A percentile compares a stretch with the other conserved stretches of the same genome.
Evolutionary conservation across 2,113 vertebrate genomes (phyloP).

Genomic region (Alaudala cheleensis): DNA sequence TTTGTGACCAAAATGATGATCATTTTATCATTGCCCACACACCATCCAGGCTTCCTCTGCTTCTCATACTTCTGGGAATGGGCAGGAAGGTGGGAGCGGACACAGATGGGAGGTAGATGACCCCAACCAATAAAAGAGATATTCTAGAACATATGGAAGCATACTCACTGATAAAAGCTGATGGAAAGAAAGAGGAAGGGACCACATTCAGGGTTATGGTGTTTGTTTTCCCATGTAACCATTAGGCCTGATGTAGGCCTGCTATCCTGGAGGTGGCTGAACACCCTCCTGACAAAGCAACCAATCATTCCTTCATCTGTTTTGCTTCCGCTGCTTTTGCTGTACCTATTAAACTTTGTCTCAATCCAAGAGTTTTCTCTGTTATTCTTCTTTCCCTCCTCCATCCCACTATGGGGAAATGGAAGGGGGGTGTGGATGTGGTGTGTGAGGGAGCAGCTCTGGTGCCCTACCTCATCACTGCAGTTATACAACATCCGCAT

Average conservation of each 20-base stretch:
- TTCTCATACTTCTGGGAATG: background rate
- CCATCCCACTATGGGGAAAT: fast-evolving
- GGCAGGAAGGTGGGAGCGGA: background rate
- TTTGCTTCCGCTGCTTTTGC: background rate
- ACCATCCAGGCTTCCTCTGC: background rate
- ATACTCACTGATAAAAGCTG: background rate
- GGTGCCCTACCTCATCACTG: background rate
- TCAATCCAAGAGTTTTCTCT: background rate
- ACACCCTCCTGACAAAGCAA: background rate
- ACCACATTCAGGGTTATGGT: fast-evolving
- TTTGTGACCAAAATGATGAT: background rate
- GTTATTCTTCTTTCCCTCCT: background rate
- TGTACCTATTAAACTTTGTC: background rate
- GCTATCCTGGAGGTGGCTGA: background rate
- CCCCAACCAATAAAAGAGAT: background rate
- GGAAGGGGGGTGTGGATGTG: fast-evolving
- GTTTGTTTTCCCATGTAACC: background rate
- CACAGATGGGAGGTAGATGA: background rate
- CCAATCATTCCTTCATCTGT: background rate
- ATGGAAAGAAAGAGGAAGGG: background rate
- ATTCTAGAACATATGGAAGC: background rate
- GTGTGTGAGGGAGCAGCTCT: background rate
- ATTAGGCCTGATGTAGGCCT: background rate
- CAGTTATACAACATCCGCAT: background rate
- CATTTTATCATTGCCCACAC: background rate